Conservation (phyloP, 2,888 invertebrate species). For the Zygaena filipendulae region DNA sequence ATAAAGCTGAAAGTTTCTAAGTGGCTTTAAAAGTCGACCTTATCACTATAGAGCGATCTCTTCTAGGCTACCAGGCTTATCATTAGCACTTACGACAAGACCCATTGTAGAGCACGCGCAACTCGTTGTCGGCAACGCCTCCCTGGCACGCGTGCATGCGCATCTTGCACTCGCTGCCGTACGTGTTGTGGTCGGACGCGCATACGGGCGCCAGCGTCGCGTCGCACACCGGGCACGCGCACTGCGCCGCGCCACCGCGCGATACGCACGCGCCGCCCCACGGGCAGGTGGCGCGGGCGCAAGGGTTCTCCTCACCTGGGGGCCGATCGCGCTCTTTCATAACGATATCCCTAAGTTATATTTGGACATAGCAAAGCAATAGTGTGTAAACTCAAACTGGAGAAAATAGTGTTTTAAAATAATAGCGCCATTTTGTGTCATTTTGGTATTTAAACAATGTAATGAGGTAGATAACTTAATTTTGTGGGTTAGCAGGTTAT, state of each 20-base stretch:
- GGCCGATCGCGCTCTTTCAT: too few species aligned
- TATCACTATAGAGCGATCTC: too few species aligned
- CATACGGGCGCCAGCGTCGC: constrained; percentile 81
- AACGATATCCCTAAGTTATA: background rate
- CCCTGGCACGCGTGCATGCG: constrained; percentile 83
- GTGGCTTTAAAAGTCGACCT: too few species aligned
- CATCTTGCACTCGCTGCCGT: constrained; percentile 85
- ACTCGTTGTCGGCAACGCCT: constrained; percentile 72
- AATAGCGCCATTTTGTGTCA: too few species aligned
- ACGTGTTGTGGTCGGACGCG: constrained; percentile 82
- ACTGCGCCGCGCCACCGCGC: constrained; percentile 71
- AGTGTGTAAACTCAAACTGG: background rate
- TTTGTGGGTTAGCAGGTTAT: too few species aligned
- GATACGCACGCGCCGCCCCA: constrained; percentile 75
- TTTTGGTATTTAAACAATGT: too few species aligned
- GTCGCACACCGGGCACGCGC: constrained; percentile 80
- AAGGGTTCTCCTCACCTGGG: constrained; percentile 69
- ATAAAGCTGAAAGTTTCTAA: too few species aligned
- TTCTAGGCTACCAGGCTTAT: too few species aligned
- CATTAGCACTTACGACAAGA: constrained; percentile 49
- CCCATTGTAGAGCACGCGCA: constrained; percentile 71
- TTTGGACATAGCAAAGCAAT: background rate
- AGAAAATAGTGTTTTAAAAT: too few species aligned
- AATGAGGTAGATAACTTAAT: too few species aligned
- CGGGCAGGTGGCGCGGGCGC: constrained; percentile 69